Evolutionary conservation across 2,797 vertebrate species (phyloP), one percentile per base, ranked within the genome.

Genomic region (Gallinago solitaria): DNA sequence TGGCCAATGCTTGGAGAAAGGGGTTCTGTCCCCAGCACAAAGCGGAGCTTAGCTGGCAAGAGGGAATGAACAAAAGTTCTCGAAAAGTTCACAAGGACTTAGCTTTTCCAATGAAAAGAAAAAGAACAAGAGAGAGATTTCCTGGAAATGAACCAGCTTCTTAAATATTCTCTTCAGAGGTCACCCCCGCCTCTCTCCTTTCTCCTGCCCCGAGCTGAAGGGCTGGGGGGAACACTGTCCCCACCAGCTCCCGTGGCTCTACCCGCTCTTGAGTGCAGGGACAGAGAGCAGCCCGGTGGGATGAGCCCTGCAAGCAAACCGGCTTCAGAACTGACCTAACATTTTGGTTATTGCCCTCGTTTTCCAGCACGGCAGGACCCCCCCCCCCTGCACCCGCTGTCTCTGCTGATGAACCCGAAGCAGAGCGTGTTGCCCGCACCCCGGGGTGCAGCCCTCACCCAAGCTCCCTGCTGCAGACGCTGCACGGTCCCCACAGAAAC

Each of bases 21-120:
- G 51, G 19, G 13, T 32, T 96, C 82, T 95, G 91, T 97, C 79
- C 65, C n/a, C 82, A 92, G 82, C 89, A 97, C 84, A 94, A 80
- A 89, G 87, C 20, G 0, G n/a, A 60, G 57, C n/a, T 83, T 3
- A 80, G n/a, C 71, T 83, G 82, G 87, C 63, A 67, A 43, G 9
- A 41, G 35, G 21, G 71, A 92, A 33, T 0, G 0, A 80, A 93
- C 60, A 83, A 64, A 89, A 93, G 85, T 83, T 87, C 85, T 91
- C 65, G 2, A 74, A 82, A 87, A 94, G 93, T 91, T 95, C 93
- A 87, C 0, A 0, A 77, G 39, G 71, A 60, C 43, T 56, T 56
- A 32, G 51, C 11, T 80, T 89, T 92, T 79, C 87, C 30, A 4
- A 2, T 61, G n/a, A 6, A 30, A 35, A 27, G 54, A 18, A 5